Conservation (phyloP, 2,113 vertebrate species). For the Tragelaphus scriptus region DNA sequence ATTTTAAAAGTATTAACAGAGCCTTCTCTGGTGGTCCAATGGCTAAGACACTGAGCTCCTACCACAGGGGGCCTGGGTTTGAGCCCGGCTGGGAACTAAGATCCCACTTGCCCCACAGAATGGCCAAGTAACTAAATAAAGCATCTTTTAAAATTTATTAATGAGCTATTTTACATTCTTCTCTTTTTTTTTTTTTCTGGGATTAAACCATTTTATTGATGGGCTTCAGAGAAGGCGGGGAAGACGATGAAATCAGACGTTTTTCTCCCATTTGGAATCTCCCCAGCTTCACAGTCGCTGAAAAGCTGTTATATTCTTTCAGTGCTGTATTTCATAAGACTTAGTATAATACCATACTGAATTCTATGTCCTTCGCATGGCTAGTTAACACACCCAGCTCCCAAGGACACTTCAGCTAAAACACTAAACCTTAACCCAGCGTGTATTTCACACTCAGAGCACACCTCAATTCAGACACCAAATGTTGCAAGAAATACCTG, state of each 20-base stretch:
- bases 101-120: background rate
- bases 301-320: background rate
- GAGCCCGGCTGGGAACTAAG: background rate
- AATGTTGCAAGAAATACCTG: background rate
- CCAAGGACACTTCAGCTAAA: background rate
- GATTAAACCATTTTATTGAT: background rate
- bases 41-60: background rate
- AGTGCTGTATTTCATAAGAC: background rate
- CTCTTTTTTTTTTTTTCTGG: background rate
- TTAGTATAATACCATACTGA: background rate
- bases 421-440: background rate
- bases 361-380: background rate
- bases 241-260: background rate
- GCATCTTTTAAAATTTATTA: background rate
- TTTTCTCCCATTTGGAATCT: background rate
- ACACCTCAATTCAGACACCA: background rate
- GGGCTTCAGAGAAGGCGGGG: background rate
- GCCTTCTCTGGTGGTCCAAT: background rate
- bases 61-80: background rate
- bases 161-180: background rate
- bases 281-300: background rate
- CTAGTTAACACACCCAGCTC: background rate
- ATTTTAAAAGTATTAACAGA: background rate
- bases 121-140: background rate
- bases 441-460: background rate